Base-by-base conservation (phyloP, 2,797 vertebrate species). In the Coranthus polyacanthus region DNA sequence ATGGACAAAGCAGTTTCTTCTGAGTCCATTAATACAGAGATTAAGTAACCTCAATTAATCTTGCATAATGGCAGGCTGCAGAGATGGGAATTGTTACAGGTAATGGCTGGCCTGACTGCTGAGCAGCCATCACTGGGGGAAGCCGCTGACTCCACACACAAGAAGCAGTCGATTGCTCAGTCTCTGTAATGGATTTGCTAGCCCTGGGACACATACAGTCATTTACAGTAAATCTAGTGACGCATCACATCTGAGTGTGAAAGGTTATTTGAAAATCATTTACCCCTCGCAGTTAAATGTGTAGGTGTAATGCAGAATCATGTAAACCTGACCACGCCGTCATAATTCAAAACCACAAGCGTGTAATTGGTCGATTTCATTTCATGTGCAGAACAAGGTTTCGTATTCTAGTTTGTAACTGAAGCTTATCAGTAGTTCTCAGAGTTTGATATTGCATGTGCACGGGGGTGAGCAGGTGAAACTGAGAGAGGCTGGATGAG, bases 11-110 rank as follows among this genome's bases (percentile, higher is more conserved):
- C 34, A 47, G 53, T 73, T 76, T 55, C 39, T 50, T 54, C 39
- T 17, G 12, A 15, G 34, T 44, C 54, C 50, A 29, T 66, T 79
- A 54, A 52, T 78, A 75, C 18, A 29, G 41, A 68, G 68, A 83
- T 79, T 72, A 75, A 29, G 57, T 68, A 67, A 78, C 58, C 71
- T 79, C 59, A 76, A 79, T 79, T 79, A 83, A 80, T 80, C 45
- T 59, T 57, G 58, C 32, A 68, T 58, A 41, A 78, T 79, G 68
- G 41, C 46, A 53, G 46, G 69, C 54, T 68, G 39, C 50, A 42
- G 57, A 79, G 58, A 75, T 54, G 68, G 56, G 68, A 78, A 76
- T 75, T 78, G 64, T 79, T 79, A 68, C 75, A 72, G 63, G 69
- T 86, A 84, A 80, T 82, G 65, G 57, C 78, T 78, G 61, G 46